These are phyloP conservation scores for Andrena chrysosceles DNA, from an alignment of 2,888 invertebrate genomes.

Conservation along the genomic window DNA sequence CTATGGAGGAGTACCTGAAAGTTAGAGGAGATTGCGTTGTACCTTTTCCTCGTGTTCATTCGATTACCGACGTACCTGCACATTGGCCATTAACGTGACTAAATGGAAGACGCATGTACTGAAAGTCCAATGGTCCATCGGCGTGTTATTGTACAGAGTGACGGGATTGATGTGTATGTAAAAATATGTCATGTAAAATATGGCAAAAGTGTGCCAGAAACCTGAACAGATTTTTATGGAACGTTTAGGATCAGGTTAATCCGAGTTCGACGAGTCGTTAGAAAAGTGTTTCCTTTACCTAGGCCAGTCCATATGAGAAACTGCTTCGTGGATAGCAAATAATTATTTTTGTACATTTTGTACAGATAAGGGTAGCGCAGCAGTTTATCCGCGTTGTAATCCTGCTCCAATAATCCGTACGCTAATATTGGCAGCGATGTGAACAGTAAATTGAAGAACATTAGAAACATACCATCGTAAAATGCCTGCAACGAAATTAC, in stretches of 20 bases:
- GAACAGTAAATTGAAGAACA: conserved; percentile 91
- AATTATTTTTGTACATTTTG: conserved; percentile 88
- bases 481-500: conserved; percentile 88
- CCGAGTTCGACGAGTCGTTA: not conserved
- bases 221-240: conserved; percentile 81
- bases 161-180: conserved; percentile 85
- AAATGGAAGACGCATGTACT: conserved; percentile 79
- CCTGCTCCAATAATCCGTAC: conserved; percentile 91
- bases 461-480: conserved; percentile 91
- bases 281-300: conserved; percentile 77
- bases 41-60: not conserved
- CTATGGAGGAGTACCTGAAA: conserved; percentile 83
- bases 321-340: conserved; percentile 87
- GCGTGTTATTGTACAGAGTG: conserved; percentile 86
- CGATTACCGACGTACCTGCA: conserved; percentile 72
- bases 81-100: conserved; percentile 77
- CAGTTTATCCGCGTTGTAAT: conserved; percentile 86
- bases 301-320: conserved; percentile 88
- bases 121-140: conserved; percentile 86
- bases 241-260: not conserved
- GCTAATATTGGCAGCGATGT: conserved; percentile 91
- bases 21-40: not conserved
- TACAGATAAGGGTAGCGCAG: conserved; percentile 90
- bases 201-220: conserved; percentile 88
- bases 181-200: conserved; percentile 87